A percentile compares a stretch with the other conserved stretches of the same genome.
Evolutionary conservation across 1,140 invertebrate genomes (phyloP).

Genomic region (Stegodyphus mimosarum): DNA sequence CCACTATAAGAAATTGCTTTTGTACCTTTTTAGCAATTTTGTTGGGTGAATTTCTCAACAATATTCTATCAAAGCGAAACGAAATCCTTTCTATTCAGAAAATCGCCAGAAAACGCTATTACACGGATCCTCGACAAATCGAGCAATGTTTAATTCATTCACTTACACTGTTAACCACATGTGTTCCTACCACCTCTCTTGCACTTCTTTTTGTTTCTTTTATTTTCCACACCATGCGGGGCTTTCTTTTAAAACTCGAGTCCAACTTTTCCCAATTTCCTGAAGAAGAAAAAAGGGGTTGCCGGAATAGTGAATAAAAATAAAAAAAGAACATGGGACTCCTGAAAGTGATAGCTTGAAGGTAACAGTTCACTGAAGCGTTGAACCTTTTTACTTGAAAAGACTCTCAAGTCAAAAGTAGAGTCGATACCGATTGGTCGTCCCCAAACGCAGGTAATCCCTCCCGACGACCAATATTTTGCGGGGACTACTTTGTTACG

Average conservation of each 20-base stretch:
- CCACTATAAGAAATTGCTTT: too few relatives aligned
- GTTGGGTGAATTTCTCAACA: too few relatives aligned
- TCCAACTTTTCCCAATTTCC: constrained; percentile 43
- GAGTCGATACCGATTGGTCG: constrained; percentile 25
- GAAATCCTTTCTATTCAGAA: too few relatives aligned
- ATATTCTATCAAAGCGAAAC: too few relatives aligned
- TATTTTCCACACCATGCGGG: neutral
- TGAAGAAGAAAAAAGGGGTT: neutral
- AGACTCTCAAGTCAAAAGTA: constrained; percentile 20
- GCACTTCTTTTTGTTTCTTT: neutral
- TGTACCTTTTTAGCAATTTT: too few relatives aligned
- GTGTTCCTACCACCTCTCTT: too few relatives aligned
- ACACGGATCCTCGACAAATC: too few relatives aligned
- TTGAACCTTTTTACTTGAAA: constrained; percentile 48
- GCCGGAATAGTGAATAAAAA: neutral
- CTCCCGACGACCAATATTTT: constrained; percentile 15
- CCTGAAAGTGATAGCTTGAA: constrained; percentile 36
- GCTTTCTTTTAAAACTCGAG: constrained; percentile 2
- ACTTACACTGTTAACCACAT: too few relatives aligned
- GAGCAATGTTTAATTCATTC: too few relatives aligned
- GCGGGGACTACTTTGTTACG: constrained; percentile 13
- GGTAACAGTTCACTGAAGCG: constrained; percentile 43
- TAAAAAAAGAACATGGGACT: constrained; percentile 10
- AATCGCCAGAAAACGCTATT: too few relatives aligned
- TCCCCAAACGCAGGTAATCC: constrained; percentile 10